Base-by-base conservation (phyloP, 2,113 vertebrate species). In the Numida meleagris region DNA sequence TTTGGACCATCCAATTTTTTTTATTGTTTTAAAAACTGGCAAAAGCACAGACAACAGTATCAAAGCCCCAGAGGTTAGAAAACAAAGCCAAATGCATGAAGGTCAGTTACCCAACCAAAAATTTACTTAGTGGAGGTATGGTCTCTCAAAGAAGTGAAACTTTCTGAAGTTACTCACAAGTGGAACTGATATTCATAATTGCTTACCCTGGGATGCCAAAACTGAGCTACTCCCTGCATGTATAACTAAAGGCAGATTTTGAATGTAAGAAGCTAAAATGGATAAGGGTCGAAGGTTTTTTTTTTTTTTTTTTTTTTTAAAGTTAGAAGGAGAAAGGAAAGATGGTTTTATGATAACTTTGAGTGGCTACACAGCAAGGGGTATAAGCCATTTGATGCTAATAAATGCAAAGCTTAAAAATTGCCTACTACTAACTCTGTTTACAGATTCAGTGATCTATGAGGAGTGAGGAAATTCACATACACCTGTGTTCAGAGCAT, bases 61-160 rank as follows among this genome's bases (percentile, higher is more conserved):
- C 67, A 90, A 95, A 93, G 33, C 70, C 84, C 51, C 83, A 80
- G 89, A 96, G 68, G 51, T 95, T 90, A 91, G 55, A 86, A 90
- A 94, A 73, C 46, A 10, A 74, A 93, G 89, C 68, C 75, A 77
- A 91, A 68, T 34, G 31, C 18, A 53, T n/a, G 51, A 75, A 90
- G 33, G 17, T 70, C 38, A 82, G 61, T 92, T 96, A 83, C 45
- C 45, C 92, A 93, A 82, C 57, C 71, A 86, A 50, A 11, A 76
- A 73, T 59, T 59, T 33, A 57, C 23, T 79, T 51, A 11, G 16
- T 53, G 50, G 77, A 76, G 59, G 75, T 23, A 12, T 72, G 5
- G 6, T 12, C 36, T 88, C 16, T 61, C 24, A 87, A 62, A 59
- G 17, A 77, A 90, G 15, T 23, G 31, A 77, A 88, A 62, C 14